A percentile compares a stretch with the other conserved stretches of the same genome.
Evolutionary conservation across 1,140 invertebrate genomes (phyloP).

Genomic region (Holcopasites calliopsidis): DNA sequence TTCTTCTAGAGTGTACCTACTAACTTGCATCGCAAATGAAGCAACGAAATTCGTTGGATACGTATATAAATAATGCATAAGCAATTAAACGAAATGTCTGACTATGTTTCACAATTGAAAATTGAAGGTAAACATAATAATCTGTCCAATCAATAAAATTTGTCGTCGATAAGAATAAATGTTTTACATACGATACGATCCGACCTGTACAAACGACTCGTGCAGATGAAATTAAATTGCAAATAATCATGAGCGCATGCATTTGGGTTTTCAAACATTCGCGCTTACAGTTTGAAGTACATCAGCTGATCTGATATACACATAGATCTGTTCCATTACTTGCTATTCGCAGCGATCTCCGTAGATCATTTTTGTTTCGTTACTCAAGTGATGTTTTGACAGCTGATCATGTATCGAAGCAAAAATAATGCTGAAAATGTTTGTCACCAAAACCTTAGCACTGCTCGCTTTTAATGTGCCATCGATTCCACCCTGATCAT

Average conservation of each 20-base stretch:
- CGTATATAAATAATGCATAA: background rate
- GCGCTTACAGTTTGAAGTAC: background rate
- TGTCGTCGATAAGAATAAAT: too few relatives aligned
- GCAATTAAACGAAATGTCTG: background rate
- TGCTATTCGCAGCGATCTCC: background rate
- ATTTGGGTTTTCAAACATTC: constrained; percentile 4
- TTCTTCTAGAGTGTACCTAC: too few relatives aligned
- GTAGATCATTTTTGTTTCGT: too few relatives aligned
- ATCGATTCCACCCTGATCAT: background rate
- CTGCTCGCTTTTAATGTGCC: background rate
- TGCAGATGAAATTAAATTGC: too few relatives aligned
- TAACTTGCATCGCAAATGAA: background rate
- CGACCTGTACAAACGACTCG: too few relatives aligned
- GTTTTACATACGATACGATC: too few relatives aligned
- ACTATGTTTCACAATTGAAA: too few relatives aligned
- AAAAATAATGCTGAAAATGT: background rate
- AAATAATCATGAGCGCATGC: too few relatives aligned
- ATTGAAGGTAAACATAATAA: too few relatives aligned
- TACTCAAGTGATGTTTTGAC: background rate
- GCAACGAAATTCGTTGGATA: too few relatives aligned
- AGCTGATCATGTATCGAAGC: background rate
- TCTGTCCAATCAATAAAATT: too few relatives aligned
- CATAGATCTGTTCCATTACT: background rate
- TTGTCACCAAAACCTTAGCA: background rate
- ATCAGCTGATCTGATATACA: constrained; percentile 9